phyloP scores from a whole-genome alignment of 2,888 invertebrate species.

The Athripsodes cinereus region DNA sequence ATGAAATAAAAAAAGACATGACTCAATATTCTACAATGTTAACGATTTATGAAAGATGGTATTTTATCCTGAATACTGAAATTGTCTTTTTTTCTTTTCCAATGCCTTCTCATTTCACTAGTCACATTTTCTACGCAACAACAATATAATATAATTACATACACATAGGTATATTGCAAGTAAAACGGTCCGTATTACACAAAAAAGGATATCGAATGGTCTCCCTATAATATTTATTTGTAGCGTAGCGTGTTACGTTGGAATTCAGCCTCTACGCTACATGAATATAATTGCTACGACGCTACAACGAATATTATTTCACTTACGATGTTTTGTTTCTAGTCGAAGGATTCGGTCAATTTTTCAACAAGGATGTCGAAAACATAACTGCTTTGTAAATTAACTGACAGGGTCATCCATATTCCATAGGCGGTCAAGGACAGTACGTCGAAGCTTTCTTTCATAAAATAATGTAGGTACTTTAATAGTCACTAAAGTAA shows the following conservation, averaged over 20 bases:
- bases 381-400: background rate
- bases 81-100: too few species aligned
- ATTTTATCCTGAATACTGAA: too few species aligned
- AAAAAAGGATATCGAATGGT: background rate
- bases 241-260: background rate
- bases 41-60: too few species aligned
- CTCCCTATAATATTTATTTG: background rate
- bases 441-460: background rate
- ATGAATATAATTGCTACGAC: background rate
- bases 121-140: too few species aligned
- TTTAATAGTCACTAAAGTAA: too few species aligned
- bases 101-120: too few species aligned
- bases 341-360: background rate
- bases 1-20: too few species aligned
- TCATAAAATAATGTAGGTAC: too few species aligned
- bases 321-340: background rate
- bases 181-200: too few species aligned
- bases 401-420: background rate
- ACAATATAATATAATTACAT: too few species aligned
- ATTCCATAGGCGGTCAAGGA: background rate
- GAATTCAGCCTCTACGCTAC: background rate
- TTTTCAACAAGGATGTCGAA: slow-evolving; percentile 1
- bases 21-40: too few species aligned
- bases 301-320: background rate
- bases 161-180: too few species aligned